Base-by-base conservation (phyloP, 2,888 invertebrate genomes). In the Emmelina monodactyla region DNA sequence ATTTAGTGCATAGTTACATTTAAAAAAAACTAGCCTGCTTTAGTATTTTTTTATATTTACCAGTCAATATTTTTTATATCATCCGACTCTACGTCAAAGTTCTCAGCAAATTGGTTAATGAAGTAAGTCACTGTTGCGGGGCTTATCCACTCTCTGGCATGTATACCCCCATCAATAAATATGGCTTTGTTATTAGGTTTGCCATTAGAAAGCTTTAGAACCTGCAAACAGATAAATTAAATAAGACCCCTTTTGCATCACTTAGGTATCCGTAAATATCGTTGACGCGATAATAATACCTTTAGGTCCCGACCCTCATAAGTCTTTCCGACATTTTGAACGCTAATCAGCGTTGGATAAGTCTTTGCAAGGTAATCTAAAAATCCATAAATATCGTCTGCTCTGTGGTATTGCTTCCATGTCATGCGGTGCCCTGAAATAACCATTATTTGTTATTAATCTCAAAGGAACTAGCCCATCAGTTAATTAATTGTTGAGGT, bases 91-190 rank as follows among this genome's bases (percentile, higher is more conserved):
- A 78, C 78, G 37, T 91, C 88, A 57, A 86, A 88, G 57, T 89
- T 89, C 53, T 89, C 88, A 1, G 87, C 85, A 37, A 93, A 69
- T 53, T 89, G 84, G 53, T 91, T 87, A 40, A 92, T 87, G 39
- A 91, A 83, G 55, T 85, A 92, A 2, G 91, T 89, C 1, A 91
- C 91, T 0, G 88, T 83, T 0, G 93, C 91, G 0, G 92, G 92
- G 34, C 91, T 88, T 46, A 93, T 92, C 92, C 92, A 97, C 80
- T 97, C 97, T 22, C 96, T 83, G 1, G 94, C 94, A 55, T 94
- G 94, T 45, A 94, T 92, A 4, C 94, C 93, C 16, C 89, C 89
- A 51, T 89, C 89, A 36, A 89, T 84, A 83, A 89, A 91, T 14
- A 91, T 72, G 1, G 89, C 88, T 39, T 87, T 87, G 46, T 86